These are phyloP conservation scores for Drosophila diplacantha DNA, from an alignment of 2,888 invertebrate species.

Conservation along the genomic window DNA sequence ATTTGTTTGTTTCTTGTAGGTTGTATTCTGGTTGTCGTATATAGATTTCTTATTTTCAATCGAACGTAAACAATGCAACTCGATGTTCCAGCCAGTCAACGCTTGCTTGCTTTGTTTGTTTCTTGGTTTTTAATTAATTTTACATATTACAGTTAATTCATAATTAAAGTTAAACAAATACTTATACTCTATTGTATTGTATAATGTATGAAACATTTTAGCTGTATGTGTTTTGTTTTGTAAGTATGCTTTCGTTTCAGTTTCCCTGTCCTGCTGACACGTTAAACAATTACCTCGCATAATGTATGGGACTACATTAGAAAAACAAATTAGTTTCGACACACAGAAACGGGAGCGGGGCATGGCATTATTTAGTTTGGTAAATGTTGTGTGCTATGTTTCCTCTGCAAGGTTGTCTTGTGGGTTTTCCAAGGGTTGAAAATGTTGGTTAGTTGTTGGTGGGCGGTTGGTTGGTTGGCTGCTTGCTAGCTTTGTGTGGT, in stretches of 20 bases:
- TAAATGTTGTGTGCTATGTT: slow-evolving; percentile 20
- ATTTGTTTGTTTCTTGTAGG: slow-evolving; percentile 61
- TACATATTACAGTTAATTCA: slow-evolving; percentile 63
- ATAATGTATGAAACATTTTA: slow-evolving; percentile 47
- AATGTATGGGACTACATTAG: slow-evolving; percentile 64
- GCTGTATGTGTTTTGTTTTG: slow-evolving; percentile 31
- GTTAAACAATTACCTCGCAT: slow-evolving; percentile 65
- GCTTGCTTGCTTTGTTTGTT: slow-evolving; percentile 26
- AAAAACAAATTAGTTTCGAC: slow-evolving; percentile 59
- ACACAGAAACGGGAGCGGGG: slow-evolving; percentile 37
- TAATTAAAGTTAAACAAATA: slow-evolving; percentile 71
- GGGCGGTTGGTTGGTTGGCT: slow-evolving; percentile 1
- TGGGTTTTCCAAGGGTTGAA: slow-evolving; percentile 24
- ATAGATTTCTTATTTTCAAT: slow-evolving; percentile 43
- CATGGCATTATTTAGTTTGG: slow-evolving; percentile 25
- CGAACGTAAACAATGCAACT: slow-evolving; percentile 38
- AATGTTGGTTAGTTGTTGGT: neutral
- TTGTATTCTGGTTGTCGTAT: slow-evolving; percentile 45
- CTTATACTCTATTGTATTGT: slow-evolving; percentile 65
- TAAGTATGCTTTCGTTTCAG: slow-evolving; percentile 13
- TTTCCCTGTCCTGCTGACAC: slow-evolving; percentile 49
- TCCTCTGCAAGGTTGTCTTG: slow-evolving; percentile 21
- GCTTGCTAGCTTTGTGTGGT: slow-evolving; percentile 13
- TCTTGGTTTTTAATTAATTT: slow-evolving; percentile 50
- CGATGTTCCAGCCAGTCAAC: slow-evolving; percentile 47